These are phyloP conservation scores for Boloria selene DNA, from an alignment of 2,888 invertebrate species.

Conservation along the genomic window DNA sequence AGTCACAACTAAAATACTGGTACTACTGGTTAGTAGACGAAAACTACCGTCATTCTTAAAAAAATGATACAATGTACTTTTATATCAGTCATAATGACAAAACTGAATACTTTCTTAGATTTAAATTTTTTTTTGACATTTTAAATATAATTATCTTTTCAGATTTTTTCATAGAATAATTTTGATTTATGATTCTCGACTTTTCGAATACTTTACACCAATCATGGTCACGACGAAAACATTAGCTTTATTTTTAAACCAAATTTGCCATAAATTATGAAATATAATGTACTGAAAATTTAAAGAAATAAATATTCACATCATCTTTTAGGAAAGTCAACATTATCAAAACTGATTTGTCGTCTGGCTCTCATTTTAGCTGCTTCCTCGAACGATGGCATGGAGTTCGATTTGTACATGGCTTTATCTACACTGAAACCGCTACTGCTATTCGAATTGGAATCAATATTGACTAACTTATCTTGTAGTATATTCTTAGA, in stretches of 20 bases:
- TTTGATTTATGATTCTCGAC: no score
- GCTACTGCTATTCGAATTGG: conserved; percentile 66
- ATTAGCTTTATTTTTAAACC: neutral
- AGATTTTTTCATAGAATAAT: no score
- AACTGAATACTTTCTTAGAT: no score
- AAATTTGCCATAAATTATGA: neutral
- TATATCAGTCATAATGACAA: no score
- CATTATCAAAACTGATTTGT: conserved; percentile 84
- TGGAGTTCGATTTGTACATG: conserved; percentile 69
- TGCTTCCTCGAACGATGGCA: conserved; percentile 74
- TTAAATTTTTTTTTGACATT: no score
- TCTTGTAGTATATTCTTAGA: conserved; percentile 76
- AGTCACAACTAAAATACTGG: conserved; percentile 8
- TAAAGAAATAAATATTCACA: conserved; percentile 32
- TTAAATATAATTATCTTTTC: no score
- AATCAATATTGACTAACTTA: conserved; percentile 72
- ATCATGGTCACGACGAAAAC: no score
- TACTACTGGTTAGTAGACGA: neutral
- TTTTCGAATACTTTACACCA: no score
- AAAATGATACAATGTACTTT: no score
- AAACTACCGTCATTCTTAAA: no score
- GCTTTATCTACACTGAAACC: conserved; percentile 60
- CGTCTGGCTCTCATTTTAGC: conserved; percentile 80
- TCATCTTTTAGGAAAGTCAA: conserved; percentile 77
- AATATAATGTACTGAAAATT: neutral